Evolutionary conservation across 2,113 vertebrate genomes (phyloP), one percentile per base, ranked within the genome.

Genomic region (Ailuropoda melanoleuca): DNA sequence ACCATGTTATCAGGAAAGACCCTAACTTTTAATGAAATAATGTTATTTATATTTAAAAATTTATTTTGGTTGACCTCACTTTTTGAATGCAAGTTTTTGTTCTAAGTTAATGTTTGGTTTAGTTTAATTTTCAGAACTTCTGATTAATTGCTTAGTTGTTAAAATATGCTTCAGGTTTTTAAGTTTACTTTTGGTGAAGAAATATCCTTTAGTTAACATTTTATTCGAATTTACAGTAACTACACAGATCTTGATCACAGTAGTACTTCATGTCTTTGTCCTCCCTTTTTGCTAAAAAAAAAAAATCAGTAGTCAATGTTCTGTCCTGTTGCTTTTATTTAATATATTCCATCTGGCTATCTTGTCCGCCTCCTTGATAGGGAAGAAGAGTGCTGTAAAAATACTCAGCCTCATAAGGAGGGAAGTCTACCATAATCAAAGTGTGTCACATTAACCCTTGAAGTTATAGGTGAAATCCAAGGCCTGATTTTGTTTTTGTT

Each of bases 51-150:
- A 70, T 24, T 87, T 82, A 39, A 50, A 96, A 72, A 24, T 50
- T 72, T 94, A 31, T 77, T 93, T 90, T 34, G 62, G 2, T 48
- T 87, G 75, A 55, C 60, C 11, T 53, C 4, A 81, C 23, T 77
- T 68, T 86, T 60, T 62, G 46, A 81, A 87, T 88, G 60, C 37
- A 90, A 21, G n/a, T 72, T 89, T 53, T 80, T 75, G 1, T 75
- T 83, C 13, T 80, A 72, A 94, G 53, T 94, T 88, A 92, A 21
- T 92, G 19, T 74, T 55, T 90, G 62, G 17, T 75, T 93, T 96
- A 82, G 26, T 94, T 89, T 82, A 19, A 77, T 81, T 92, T 97
- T 94, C 56, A 92, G 64, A 89, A 89, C 70, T 85, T 90, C 24
- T 39, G 43, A 56, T 97, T 74, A 66, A 80, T 93, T 95, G 60